Evolutionary conservation across 2,113 vertebrate genomes (phyloP).

Genomic region (Aldabrachelys gigantea): DNA sequence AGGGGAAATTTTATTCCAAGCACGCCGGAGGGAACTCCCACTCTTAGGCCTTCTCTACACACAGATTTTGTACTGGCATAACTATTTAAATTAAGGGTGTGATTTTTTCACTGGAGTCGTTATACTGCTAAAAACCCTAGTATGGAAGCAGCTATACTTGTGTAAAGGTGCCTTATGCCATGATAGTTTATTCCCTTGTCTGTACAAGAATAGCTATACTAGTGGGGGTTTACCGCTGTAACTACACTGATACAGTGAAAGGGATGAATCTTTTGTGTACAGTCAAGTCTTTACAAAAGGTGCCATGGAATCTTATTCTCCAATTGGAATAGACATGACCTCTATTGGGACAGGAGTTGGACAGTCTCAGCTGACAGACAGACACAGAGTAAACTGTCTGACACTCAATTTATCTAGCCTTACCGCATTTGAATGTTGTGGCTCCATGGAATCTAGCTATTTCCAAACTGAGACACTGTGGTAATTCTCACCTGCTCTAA

Average conservation of each 20-base stretch:
- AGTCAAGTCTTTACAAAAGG: background rate
- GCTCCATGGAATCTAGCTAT: background rate
- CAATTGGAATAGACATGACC: background rate
- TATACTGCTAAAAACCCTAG: background rate
- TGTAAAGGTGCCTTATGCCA: background rate
- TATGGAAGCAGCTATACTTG: background rate
- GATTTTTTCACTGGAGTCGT: background rate
- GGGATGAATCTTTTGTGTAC: background rate
- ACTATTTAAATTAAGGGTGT: background rate
- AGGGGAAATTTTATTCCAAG: background rate
- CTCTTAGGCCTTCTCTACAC: background rate
- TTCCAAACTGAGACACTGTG: background rate
- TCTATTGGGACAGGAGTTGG: background rate
- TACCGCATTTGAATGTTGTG: background rate
- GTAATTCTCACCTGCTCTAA: constrained; percentile 28
- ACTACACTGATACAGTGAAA: background rate
- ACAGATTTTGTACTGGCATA: background rate
- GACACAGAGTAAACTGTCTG: fast-evolving
- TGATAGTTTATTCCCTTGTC: background rate
- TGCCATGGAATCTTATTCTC: background rate
- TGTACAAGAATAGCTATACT: background rate
- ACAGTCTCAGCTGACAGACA: background rate
- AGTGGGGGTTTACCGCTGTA: background rate
- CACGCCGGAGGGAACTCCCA: background rate
- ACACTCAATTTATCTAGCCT: background rate